Evolutionary conservation across 1,140 invertebrate genomes (phyloP).

Genomic region (Lamellibrachia luymesi): DNA sequence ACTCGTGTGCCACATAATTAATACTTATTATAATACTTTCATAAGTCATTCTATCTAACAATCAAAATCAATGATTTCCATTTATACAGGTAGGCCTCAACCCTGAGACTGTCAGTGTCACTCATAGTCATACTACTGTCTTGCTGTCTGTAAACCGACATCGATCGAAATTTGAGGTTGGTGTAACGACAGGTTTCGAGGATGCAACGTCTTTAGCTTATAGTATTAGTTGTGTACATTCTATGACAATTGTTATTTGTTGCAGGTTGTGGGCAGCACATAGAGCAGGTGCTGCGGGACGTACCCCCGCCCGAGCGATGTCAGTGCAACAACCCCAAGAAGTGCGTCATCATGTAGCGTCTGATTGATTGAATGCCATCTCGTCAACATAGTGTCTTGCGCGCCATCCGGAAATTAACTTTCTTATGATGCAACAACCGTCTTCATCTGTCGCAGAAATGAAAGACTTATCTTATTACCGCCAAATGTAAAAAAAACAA

Average conservation of each 20-base stretch:
- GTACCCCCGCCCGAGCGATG: not conserved
- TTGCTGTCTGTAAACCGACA: no score
- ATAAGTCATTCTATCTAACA: no score
- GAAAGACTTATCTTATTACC: not conserved
- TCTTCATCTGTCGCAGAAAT: not conserved
- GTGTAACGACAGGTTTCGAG: no score
- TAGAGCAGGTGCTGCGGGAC: slow-evolving; percentile 8
- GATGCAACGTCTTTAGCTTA: no score
- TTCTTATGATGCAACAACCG: not conserved
- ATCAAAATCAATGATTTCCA: no score
- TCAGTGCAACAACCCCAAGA: not conserved
- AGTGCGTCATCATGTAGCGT: not conserved
- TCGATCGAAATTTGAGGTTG: no score
- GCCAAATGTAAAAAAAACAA: not conserved
- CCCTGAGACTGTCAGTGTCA: no score
- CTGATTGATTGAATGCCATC: not conserved
- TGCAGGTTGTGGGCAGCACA: slow-evolving; percentile 11
- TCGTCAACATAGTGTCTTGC: not conserved
- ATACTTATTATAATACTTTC: no score
- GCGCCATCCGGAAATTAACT: not conserved
- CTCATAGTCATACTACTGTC: no score
- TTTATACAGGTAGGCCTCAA: no score
- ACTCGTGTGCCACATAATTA: no score
- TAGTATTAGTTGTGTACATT: not conserved
- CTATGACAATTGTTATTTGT: not conserved